Evolutionary conservation across 2,113 vertebrate genomes (phyloP).

Genomic region (Ovibos moschatus): DNA sequence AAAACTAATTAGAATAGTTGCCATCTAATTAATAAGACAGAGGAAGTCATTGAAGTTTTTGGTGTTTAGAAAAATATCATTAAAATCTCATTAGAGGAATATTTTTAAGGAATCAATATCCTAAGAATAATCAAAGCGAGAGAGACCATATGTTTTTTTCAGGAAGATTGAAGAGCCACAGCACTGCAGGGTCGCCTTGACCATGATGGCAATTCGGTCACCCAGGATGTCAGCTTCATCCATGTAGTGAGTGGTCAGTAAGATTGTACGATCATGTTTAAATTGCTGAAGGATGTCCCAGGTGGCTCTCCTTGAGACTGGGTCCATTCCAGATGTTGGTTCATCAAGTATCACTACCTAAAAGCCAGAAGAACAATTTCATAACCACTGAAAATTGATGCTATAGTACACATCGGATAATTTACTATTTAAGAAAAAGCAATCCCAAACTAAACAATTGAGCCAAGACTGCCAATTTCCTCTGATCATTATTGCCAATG

Average conservation of each 20-base stretch:
- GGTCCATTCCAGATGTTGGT: slow-evolving; percentile 51
- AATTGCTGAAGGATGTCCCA: slow-evolving; percentile 33
- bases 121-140: background rate
- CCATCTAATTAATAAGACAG: background rate
- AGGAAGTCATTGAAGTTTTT: background rate
- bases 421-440: background rate
- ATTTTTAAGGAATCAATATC: background rate
- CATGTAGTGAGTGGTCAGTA: slow-evolving; percentile 49
- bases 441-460: background rate
- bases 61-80: background rate
- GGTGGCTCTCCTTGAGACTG: slow-evolving; percentile 30
- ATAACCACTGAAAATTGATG: background rate
- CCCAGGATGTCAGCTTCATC: slow-evolving; percentile 61
- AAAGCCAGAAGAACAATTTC: background rate
- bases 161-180: slow-evolving; percentile 63
- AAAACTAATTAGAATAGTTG: background rate
- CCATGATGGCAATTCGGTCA: slow-evolving; percentile 65
- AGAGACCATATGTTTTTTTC: slow-evolving; percentile 58
- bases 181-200: slow-evolving; percentile 40
- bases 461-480: background rate
- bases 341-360: slow-evolving; percentile 66
- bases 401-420: background rate
- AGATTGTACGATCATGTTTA: slow-evolving; percentile 42
- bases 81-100: background rate
- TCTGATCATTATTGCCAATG: background rate